phyloP scores from a whole-genome alignment of 1,140 invertebrate species.

The Brachionus manjavacas region DNA sequence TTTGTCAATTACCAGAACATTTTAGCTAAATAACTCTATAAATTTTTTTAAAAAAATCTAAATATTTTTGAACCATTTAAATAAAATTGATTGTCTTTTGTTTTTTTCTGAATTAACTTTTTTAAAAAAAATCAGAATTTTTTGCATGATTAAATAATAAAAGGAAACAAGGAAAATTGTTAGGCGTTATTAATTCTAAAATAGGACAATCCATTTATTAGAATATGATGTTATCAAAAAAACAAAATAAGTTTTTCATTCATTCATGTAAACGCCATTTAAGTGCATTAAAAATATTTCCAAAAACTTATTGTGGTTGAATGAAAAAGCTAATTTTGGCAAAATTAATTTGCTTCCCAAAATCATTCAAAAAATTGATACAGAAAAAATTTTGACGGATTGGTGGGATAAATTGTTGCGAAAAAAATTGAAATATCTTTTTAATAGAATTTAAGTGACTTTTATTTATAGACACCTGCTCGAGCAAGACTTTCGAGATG shows the following conservation, averaged over 20 bases:
- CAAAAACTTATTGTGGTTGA: no score
- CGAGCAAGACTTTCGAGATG: no score
- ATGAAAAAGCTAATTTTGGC: no score
- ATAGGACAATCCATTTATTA: neutral
- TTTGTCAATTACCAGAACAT: slow-evolving; percentile 4
- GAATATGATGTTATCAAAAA: neutral
- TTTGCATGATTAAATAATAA: neutral
- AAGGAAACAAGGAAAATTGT: neutral
- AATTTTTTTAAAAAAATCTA: neutral
- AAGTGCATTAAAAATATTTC: no score
- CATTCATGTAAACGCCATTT: neutral
- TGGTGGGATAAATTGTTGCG: no score
- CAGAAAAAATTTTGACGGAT: no score
- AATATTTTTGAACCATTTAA: neutral
- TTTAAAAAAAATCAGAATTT: neutral
- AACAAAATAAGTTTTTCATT: neutral
- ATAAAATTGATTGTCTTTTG: neutral
- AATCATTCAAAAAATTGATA: no score
- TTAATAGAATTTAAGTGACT: no score
- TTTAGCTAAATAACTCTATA: neutral
- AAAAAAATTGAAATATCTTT: no score
- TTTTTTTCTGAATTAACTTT: neutral
- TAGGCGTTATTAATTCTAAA: neutral
- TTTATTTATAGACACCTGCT: no score
- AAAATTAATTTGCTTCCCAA: no score